Evolutionary conservation across 2,888 invertebrate species (phyloP), one percentile per base, ranked within the genome.

Genomic region (Melitaea athalia): DNA sequence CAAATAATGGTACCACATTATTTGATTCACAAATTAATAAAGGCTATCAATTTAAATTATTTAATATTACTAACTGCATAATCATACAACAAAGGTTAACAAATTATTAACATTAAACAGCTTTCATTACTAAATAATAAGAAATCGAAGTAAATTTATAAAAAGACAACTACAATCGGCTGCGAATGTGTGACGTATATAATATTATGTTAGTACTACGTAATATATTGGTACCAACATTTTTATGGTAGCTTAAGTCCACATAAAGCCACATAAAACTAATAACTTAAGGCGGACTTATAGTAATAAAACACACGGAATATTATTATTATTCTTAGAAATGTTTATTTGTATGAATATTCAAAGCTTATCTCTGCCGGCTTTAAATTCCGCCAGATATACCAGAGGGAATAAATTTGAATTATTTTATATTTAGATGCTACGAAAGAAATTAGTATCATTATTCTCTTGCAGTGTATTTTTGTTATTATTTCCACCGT

Each of bases 321-420:
- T 45, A 45, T 45, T 68, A 62, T 68, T 70, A 64, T 70, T 68
- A 52, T 70, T 70, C 68, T 65, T 59, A 50, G 62, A 68, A 11
- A 62, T 70, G 66, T 72, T 72, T 71, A 72, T 71, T 70, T 71
- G 49, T 57, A 72, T 71, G 72, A 72, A 72, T 72, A 72, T 72
- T 72, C 72, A 72, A 70, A 70, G 67, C 72, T 70, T 70, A 72
- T 72, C 71, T 66, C 52, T 42, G 67, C 67, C 68, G 65, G 70
- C 68, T 69, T 71, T 71, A 66, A 69, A 68, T 70, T 66, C 61
- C 60, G 24, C 68, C 57, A 68, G 63, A 68, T 71, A 64, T 65
- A 71, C 45, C 43, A 50, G 63, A 66, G 63, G 60, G 71, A 71
- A 70, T 70, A 70, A 71, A 71, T 71, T 69, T 71, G 63, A 69